Conservation (phyloP, 2,888 invertebrate species). For the Orthosia cruda region DNA sequence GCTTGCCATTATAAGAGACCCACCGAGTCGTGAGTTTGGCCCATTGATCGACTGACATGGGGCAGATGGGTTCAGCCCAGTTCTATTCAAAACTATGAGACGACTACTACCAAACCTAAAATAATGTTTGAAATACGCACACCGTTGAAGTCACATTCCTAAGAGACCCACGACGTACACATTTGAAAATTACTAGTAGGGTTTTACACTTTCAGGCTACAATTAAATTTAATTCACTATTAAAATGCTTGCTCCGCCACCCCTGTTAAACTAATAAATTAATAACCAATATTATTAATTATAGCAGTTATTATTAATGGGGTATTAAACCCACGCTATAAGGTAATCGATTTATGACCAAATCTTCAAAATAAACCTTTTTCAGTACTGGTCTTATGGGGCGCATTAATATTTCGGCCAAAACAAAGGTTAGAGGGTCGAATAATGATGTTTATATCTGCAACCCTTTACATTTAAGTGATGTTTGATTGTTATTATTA, state of each 20-base stretch:
- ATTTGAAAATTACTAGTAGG: not conserved
- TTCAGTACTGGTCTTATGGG: constrained; percentile 25
- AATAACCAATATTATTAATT: constrained; percentile 35
- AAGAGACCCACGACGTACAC: no score
- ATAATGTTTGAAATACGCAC: no score
- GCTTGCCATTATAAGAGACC: no score
- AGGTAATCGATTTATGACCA: constrained; percentile 42
- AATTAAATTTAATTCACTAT: not conserved
- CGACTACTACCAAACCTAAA: no score
- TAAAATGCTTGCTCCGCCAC: not conserved
- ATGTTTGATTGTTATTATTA: constrained; percentile 33
- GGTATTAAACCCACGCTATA: constrained; percentile 32
- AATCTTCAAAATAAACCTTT: constrained; percentile 11
- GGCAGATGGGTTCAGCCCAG: no score
- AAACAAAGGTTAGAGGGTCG: constrained; percentile 16
- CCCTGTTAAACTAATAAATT: constrained; percentile 22
- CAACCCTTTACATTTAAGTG: constrained; percentile 16
- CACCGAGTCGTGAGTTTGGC: no score
- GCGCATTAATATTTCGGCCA: constrained; percentile 35
- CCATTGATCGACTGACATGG: no score
- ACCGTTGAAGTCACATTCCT: not conserved
- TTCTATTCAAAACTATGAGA: no score
- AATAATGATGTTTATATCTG: constrained; percentile 47
- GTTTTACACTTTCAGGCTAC: not conserved
- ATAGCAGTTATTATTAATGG: constrained; percentile 25